Percentiles rank a stretch among this genome's conserved stretches.
These are phyloP conservation scores for Melanophora roralis DNA, from an alignment of 2,888 invertebrate genomes.

Conservation along the genomic window DNA sequence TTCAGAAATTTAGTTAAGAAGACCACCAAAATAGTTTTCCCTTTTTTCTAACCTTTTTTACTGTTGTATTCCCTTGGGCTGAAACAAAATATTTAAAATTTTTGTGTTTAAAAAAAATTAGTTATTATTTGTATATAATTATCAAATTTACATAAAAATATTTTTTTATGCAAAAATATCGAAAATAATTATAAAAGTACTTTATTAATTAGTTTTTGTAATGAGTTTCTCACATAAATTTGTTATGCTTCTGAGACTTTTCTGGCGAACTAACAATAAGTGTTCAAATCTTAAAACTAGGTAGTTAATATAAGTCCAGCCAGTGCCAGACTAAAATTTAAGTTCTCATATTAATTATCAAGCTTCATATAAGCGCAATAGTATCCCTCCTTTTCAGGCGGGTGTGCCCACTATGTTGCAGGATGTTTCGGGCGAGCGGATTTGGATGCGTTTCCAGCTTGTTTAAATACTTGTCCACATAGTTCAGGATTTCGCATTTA, in stretches of 20 bases:
- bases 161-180: slow-evolving; percentile 60
- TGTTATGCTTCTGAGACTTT: slow-evolving; percentile 31
- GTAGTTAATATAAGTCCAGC: too few species aligned
- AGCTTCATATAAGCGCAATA: too few species aligned
- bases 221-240: slow-evolving; percentile 51
- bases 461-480: too few species aligned
- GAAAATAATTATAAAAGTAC: slow-evolving; percentile 47
- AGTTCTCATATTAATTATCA: too few species aligned
- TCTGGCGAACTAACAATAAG: too few species aligned
- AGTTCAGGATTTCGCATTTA: too few species aligned
- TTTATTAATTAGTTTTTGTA: slow-evolving; percentile 4
- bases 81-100: not conserved
- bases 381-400: too few species aligned
- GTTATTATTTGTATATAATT: slow-evolving; percentile 51
- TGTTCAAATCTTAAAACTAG: too few species aligned
- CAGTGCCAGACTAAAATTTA: too few species aligned
- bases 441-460: too few species aligned
- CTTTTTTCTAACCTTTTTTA: not conserved
- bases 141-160: slow-evolving; percentile 52
- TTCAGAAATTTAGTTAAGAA: slow-evolving; percentile 23
- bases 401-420: too few species aligned
- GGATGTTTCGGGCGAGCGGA: too few species aligned
- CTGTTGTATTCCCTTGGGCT: not conserved
- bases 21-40: slow-evolving; percentile 56
- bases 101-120: slow-evolving; percentile 27